Evolutionary conservation across 2,113 vertebrate genomes (phyloP), one percentile per base, ranked within the genome.

Genomic region (Thunnus thynnus): DNA sequence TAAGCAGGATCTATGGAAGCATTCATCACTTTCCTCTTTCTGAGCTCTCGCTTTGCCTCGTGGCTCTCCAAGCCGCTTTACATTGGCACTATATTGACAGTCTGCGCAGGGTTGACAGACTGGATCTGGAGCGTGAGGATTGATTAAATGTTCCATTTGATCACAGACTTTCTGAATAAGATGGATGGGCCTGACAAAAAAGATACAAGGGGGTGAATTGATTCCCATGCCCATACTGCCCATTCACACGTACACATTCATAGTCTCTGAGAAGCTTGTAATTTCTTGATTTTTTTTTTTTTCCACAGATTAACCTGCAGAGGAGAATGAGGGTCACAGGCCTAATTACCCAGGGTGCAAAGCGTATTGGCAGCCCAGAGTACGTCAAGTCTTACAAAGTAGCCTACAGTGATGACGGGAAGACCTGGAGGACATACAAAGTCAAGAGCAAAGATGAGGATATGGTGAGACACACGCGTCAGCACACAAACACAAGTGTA

Each of bases 341-440:
- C 78, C 95, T 99, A 79, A 99, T 99, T 94, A 99, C 98, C 73
- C 98, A 99, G 93, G 98, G 98, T 88, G 98, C 98, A 85, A 99
- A 99, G 92, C 97, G 98, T 82, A 98, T 99, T 86, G 98, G 98
- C 88, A 99, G 98, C 78, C 97, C 97, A 25, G 98, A 99, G 93
- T 99, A 99, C 5, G 96, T 99, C 74, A 99, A 99, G 95, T 99
- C 98, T 30, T 99, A 99, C 91, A 99, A 99, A 96, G 97, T 99
- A 83, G 98, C 98, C 51, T 97, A 97, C 83, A 99, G 98, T 63
- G 96, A 97, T 76, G 97, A 99, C 58, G 97, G 98, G 50, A 99
- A 99, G 92, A 96, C 94, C 0, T 99, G 98, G 98, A 92, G 92
- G 86, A 98, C 97, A 62, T 98, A 98, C 92, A 99, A 97, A 97